Evolutionary conservation across 2,797 vertebrate species (phyloP).

Genomic region (Emys orbicularis): DNA sequence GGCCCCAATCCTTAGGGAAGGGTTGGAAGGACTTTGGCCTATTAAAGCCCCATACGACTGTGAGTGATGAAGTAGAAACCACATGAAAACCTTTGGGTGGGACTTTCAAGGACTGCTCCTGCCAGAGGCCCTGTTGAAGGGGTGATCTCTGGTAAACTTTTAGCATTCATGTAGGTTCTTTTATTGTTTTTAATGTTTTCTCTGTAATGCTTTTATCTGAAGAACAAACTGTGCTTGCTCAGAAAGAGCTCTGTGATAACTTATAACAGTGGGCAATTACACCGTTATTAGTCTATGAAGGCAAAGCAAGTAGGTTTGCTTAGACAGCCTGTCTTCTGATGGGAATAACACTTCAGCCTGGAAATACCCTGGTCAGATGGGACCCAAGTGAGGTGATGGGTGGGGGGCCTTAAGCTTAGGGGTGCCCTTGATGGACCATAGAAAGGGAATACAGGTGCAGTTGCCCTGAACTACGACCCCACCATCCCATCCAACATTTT

Average conservation of each 20-base stretch:
- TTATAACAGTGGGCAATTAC: not conserved
- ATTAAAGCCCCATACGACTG: not conserved
- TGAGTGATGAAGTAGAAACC: not conserved
- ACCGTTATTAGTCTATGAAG: not conserved
- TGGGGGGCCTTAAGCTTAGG: not conserved
- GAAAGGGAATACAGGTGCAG: not conserved
- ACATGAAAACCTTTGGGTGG: not conserved
- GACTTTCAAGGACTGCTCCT: not conserved
- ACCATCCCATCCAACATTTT: not conserved
- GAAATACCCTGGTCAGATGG: not conserved
- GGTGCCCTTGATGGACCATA: not conserved
- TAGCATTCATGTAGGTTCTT: not conserved
- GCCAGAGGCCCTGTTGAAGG: not conserved
- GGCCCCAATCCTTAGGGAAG: not conserved
- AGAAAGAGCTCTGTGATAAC: not conserved
- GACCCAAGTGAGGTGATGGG: not conserved
- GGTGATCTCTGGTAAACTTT: not conserved
- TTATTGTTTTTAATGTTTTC: not conserved
- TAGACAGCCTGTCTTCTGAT: not conserved
- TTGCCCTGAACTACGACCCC: not conserved
- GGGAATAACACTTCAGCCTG: not conserved
- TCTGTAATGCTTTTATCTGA: not conserved
- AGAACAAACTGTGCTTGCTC: not conserved
- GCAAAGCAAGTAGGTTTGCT: not conserved
- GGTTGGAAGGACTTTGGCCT: not conserved